These are phyloP conservation scores for Amphipyra tragopoginis DNA, from an alignment of 2,888 invertebrate species.

Conservation along the genomic window DNA sequence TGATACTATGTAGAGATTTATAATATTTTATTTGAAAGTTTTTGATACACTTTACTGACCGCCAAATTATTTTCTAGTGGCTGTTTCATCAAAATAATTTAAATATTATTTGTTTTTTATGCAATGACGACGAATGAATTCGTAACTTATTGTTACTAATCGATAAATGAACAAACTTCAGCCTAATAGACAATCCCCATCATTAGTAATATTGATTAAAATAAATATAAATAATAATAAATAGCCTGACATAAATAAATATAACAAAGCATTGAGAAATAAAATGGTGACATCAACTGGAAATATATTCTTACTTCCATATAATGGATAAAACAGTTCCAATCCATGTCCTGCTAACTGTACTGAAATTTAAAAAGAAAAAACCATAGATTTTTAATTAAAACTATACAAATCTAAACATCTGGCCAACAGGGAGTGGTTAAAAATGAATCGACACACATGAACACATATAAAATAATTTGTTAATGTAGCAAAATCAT, in stretches of 20 bases:
- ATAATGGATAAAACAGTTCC: slow-evolving; percentile 79
- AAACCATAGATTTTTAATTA: slow-evolving; percentile 47
- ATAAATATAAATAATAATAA: slow-evolving; percentile 33
- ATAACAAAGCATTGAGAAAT: slow-evolving; percentile 27
- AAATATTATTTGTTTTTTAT: too few relatives aligned
- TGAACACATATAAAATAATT: neutral
- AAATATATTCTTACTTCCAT: slow-evolving; percentile 83
- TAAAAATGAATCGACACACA: slow-evolving; percentile 5
- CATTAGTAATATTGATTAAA: slow-evolving; percentile 17
- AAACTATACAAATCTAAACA: slow-evolving; percentile 25
- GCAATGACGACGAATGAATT: too few relatives aligned
- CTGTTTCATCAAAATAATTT: too few relatives aligned
- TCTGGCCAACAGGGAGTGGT: neutral
- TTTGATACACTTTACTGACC: too few relatives aligned
- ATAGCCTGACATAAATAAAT: slow-evolving; percentile 25
- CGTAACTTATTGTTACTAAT: too few relatives aligned
- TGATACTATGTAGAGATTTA: too few relatives aligned
- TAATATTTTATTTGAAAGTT: too few relatives aligned
- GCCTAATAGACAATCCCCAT: neutral
- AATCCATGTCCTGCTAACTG: slow-evolving; percentile 83
- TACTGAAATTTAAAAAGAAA: slow-evolving; percentile 79
- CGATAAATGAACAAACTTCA: neutral
- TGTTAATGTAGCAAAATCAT: neutral
- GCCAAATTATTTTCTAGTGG: too few relatives aligned
- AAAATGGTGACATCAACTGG: slow-evolving; percentile 59